A percentile compares a stretch with the other conserved stretches of the same genome.
Evolutionary conservation across 2,797 vertebrate species (phyloP).

Genomic region (Siniperca obscura): DNA sequence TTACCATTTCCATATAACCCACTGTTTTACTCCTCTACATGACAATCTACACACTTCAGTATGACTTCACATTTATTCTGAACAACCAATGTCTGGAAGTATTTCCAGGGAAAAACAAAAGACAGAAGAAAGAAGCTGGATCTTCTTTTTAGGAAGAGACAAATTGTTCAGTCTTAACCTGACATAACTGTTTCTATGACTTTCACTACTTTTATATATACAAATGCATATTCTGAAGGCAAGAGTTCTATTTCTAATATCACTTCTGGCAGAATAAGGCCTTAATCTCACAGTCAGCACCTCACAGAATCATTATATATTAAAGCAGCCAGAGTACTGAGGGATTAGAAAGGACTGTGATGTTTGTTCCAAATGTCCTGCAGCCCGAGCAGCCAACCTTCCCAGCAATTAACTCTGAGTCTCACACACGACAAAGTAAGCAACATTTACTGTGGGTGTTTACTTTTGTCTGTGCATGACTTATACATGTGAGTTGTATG

Average conservation of each 20-base stretch:
- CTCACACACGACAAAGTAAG: conserved; percentile 62
- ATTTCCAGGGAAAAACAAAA: neutral
- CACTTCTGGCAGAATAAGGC: neutral
- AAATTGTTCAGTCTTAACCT: neutral
- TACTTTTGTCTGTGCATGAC: neutral
- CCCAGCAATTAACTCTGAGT: conserved; percentile 53
- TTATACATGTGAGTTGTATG: neutral
- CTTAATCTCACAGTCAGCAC: conserved; percentile 6
- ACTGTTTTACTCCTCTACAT: neutral
- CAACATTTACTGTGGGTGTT: conserved; percentile 28
- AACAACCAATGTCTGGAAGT: neutral
- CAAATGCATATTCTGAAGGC: neutral
- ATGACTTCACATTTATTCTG: neutral
- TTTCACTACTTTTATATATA: neutral
- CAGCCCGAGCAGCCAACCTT: conserved; percentile 43
- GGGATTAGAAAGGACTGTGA: neutral
- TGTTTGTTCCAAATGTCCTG: conserved; percentile 19
- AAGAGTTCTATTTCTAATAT: neutral
- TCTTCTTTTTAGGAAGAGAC: neutral
- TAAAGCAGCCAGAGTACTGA: conserved; percentile 19
- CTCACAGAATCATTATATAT: conserved; percentile 24
- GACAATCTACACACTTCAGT: neutral
- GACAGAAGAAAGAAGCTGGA: no score
- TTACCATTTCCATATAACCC: neutral
- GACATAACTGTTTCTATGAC: neutral